Evolutionary conservation across 2,797 vertebrate genomes (phyloP).

Genomic region (Pangasius sanitwongsei): DNA sequence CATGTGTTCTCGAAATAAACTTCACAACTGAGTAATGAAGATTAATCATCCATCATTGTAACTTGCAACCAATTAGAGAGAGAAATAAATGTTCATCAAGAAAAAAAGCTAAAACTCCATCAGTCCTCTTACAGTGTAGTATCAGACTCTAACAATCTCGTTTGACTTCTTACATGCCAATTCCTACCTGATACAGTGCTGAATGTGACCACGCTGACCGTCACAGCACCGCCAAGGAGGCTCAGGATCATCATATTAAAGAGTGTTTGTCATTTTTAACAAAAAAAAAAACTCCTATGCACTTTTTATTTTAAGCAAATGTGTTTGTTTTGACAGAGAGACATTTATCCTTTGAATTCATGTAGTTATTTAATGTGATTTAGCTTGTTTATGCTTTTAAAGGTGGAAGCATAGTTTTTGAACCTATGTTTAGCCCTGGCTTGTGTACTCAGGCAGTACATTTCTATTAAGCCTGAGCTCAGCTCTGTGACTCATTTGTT

Average conservation of each 20-base stretch:
- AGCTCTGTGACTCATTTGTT: slow-evolving; percentile 45
- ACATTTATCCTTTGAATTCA: not conserved
- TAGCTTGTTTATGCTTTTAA: slow-evolving; percentile 7
- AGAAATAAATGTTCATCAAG: not conserved
- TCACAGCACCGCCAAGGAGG: not conserved
- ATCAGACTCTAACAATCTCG: not conserved
- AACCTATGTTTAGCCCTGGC: slow-evolving; percentile 27
- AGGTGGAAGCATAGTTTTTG: slow-evolving; percentile 31
- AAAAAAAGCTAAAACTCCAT: not conserved
- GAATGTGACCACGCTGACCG: not conserved
- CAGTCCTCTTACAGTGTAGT: not conserved
- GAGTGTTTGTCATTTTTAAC: not conserved
- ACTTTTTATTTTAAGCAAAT: not conserved
- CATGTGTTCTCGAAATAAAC: not conserved
- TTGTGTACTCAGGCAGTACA: not conserved
- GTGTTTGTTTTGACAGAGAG: not conserved
- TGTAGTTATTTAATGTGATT: not conserved
- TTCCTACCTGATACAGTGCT: not conserved
- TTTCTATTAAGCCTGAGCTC: slow-evolving; percentile 40
- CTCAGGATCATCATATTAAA: not conserved
- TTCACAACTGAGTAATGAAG: not conserved
- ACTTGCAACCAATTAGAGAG: not conserved
- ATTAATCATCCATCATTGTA: not conserved
- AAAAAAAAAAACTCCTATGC: not conserved
- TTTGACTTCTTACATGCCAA: not conserved